Evolutionary conservation across 2,797 vertebrate genomes (phyloP), one percentile per base, ranked within the genome.

Genomic region (Acrossocheilus wenchowensis): DNA sequence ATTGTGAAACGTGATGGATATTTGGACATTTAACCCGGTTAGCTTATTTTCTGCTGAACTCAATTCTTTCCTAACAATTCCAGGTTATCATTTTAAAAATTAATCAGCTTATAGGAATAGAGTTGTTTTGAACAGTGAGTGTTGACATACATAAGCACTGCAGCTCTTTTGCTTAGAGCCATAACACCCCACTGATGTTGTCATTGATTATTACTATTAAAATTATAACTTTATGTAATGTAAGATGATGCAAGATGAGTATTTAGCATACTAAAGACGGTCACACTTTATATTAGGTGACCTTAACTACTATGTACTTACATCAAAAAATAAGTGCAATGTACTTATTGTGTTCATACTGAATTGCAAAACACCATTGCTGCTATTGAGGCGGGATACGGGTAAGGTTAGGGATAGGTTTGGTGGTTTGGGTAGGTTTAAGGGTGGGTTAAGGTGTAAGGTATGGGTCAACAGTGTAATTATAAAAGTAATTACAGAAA

Each of bases 1-100:
- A 64, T 78, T 83, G 80, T 80, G 75, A 83, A 87, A 80, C 1
- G 19, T 50, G 48, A 81, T 34, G 41, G 48, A 69, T 68, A 81
- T 68, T 71, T 45, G 45, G 57, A 43, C 14, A 60, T 85, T 71
- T 52, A 34, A 57, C 14, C 39, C 36, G 26, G 60, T 39, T 21
- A 0, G n/a, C 12, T 78, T 15, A 60, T 83, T 68, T 83, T 26
- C 8, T 21, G 34, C 15, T 21, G 15, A 30, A 43, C 17, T 69
- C 34, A 30, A 10, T 54, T 69, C 48, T 54, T 43, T 43, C 50
- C 6, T 2, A 5, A 54, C 36, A 52, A 36, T 75, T 75, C 34
- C 5, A 68, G 4, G 26, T 19, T 23, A 43, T 19, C n/a, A 4
- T 21, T 79, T 71, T 12, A 71, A 78, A 60, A 11, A 82, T 48